A percentile compares a stretch with the other conserved stretches of the same genome.
These are phyloP conservation scores for Rhea pennata DNA, from an alignment of 2,113 vertebrate species.

Conservation along the genomic window DNA sequence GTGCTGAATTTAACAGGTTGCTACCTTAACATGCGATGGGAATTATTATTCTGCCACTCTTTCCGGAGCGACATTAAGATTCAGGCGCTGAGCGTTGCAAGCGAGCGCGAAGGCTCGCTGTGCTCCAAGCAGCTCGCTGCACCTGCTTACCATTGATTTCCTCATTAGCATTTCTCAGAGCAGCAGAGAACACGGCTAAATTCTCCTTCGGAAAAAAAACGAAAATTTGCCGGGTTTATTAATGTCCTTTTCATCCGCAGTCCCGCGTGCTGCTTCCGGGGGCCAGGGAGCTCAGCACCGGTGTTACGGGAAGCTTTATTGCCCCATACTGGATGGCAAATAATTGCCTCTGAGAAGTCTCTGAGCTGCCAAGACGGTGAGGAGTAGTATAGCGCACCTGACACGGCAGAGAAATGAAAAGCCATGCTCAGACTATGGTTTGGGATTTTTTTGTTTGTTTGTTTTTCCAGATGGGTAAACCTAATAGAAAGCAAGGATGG, in stretches of 20 bases:
- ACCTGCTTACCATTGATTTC: constrained; percentile 30
- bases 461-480: rapidly evolving
- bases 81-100: rapidly evolving
- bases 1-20: constrained; percentile 9
- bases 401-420: background rate
- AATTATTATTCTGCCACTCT: constrained; percentile 47
- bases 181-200: background rate
- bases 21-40: background rate
- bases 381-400: too few species aligned
- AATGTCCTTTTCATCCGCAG: background rate
- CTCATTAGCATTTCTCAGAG: constrained; percentile 54
- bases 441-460: background rate
- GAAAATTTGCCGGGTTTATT: background rate
- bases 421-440: rapidly evolving
- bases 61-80: background rate
- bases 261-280: rapidly evolving
- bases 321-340: background rate
- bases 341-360: background rate
- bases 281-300: rapidly evolving
- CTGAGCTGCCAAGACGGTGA: background rate
- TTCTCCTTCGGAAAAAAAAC: background rate
- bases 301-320: background rate
- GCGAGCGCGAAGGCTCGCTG: background rate
- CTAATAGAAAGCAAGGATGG: background rate
- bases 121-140: background rate